Evolutionary conservation across 1,140 invertebrate species (phyloP).

Genomic region (Ceratitis capitata): DNA sequence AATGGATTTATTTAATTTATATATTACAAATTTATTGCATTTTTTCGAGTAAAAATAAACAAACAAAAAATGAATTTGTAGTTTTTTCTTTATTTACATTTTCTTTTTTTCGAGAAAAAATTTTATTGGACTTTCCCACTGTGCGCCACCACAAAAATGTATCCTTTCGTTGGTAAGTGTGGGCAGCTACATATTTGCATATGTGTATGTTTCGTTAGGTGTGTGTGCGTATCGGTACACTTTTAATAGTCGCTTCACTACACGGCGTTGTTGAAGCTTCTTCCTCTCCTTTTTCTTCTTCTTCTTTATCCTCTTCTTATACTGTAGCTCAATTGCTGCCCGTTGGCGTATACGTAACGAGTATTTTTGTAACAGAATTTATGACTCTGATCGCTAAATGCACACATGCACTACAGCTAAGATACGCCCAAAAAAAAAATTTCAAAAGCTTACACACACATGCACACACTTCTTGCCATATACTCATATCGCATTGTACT

Average conservation of each 20-base stretch:
- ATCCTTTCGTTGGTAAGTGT: background rate
- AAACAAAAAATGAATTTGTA: too few species aligned
- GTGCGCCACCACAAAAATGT: background rate
- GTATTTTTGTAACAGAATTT: constrained; percentile 14
- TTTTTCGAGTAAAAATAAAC: too few species aligned
- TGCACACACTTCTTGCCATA: too few species aligned
- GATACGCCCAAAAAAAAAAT: background rate
- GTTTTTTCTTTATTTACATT: too few species aligned
- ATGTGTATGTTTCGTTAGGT: background rate
- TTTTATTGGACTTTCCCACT: too few species aligned
- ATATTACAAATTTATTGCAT: too few species aligned
- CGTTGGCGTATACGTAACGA: constrained; percentile 23
- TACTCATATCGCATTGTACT: too few species aligned
- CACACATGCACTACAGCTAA: background rate
- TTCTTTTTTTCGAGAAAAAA: too few species aligned
- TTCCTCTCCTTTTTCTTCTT: too few species aligned
- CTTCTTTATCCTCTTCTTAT: too few species aligned
- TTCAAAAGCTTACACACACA: background rate
- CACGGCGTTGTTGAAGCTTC: background rate
- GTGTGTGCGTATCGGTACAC: background rate
- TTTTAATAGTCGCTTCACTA: background rate
- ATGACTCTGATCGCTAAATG: background rate
- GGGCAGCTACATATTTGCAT: background rate
- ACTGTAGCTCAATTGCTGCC: constrained; percentile 13
- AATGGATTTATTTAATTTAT: too few species aligned